Base-by-base conservation (phyloP, 2,113 vertebrate species). In the Etheostoma cragini region DNA sequence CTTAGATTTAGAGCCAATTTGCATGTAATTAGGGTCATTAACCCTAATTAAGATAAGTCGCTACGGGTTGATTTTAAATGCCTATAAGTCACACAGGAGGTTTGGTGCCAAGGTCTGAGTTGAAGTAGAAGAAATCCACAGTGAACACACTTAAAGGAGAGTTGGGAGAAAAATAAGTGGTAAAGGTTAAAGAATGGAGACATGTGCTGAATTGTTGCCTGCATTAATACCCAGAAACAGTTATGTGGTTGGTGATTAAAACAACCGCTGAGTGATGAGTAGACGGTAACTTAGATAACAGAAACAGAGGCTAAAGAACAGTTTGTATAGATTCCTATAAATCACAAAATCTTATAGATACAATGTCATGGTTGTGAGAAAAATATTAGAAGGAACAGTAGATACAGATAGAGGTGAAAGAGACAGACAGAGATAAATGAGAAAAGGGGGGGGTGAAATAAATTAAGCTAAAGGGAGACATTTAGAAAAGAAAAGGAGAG, bases 1-100 rank as follows among this genome's bases (percentile, higher is more conserved):
- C 49, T 79, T 6, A 8, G 79, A 77, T 88, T 69, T 70, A 61
- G 42, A 75, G 60, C 22, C 75, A 75, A 76, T 70, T 79, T 74
- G 46, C 16, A 1, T 24, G 47, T 75, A 38, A 75, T 84, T 78
- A 64, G 54, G 33, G 65, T 67, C 63, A 57, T 82, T 88, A 63
- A 50, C 6, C 13, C 71, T 56, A 64, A 76, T 78, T 1, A 22
- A 74, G 60, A 65, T 62, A 50, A 62, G 35, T 56, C 24, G 11
- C 60, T 21, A 0, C 0, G 52, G 73, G 26, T 17, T 42, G 68
- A 62, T 71, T 52, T 19, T 54, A 56, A 70, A 61, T 12, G 69
- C n/a, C 46, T 8, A 1, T 13, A 35, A 35, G 53, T 60, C 52
- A 38, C 49, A 33, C 5, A 11, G 12, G 30, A 72, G 38, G 66